A percentile compares a stretch with the other conserved stretches of the same genome.
Conservation (phyloP, 2,797 vertebrate genomes). For the Channallabes apus region DNA sequence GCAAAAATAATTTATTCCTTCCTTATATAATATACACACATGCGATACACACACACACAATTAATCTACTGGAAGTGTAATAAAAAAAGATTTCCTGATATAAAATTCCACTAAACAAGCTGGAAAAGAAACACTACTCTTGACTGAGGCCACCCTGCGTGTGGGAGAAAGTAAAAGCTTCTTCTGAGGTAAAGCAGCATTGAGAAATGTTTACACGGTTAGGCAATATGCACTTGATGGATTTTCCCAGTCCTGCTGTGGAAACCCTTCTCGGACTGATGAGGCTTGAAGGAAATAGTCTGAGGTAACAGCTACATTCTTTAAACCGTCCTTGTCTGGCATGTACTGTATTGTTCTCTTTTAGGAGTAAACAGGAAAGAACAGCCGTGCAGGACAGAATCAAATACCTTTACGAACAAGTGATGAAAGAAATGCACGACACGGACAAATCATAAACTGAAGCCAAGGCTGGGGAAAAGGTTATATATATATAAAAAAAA, state of each 20-base stretch:
- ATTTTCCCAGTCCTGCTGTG: conserved; percentile 16
- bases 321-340: conserved; percentile 5
- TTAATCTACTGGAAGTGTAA: not conserved
- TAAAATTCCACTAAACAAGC: not conserved
- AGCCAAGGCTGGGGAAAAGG: not conserved
- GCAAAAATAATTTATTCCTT: not conserved
- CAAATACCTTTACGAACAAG: not conserved
- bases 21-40: not conserved
- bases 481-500: not conserved
- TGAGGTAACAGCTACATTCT: conserved; percentile 26
- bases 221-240: conserved; percentile 32
- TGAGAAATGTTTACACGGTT: conserved; percentile 38
- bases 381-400: conserved; percentile 14
- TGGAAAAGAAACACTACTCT: not conserved
- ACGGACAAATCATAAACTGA: conserved; percentile 6
- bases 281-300: conserved; percentile 35
- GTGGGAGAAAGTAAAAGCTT: not conserved
- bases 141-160: conserved; percentile 5
- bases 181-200: conserved; percentile 14
- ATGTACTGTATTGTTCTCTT: conserved; percentile 37
- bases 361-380: conserved; percentile 46
- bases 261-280: conserved; percentile 4
- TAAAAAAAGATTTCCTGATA: not conserved
- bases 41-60: not conserved
- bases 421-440: conserved; percentile 9